Evolutionary conservation across 2,113 vertebrate species (phyloP).

Genomic region (Halcyon senegalensis): DNA sequence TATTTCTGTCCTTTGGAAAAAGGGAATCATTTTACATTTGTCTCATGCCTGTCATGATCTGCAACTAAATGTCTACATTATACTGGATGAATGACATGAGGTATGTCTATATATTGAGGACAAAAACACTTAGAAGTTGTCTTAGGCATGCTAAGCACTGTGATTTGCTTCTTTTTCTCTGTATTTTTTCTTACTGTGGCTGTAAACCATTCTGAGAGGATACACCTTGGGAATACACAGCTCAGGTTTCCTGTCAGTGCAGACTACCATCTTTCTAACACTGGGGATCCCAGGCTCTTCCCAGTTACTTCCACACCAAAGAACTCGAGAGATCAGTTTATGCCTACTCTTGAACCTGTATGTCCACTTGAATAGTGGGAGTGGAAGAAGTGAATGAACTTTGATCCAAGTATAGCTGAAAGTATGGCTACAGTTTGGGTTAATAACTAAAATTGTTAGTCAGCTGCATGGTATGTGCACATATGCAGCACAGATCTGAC

Average conservation of each 20-base stretch:
- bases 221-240: background rate
- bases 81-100: background rate
- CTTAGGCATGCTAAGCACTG: background rate
- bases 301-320: background rate
- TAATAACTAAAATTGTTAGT: background rate
- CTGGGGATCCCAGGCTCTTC: background rate
- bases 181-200: background rate
- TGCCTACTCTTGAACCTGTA: background rate
- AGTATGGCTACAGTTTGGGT: background rate
- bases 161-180: background rate
- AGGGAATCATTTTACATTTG: background rate
- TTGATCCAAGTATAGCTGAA: background rate
- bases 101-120: background rate
- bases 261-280: background rate
- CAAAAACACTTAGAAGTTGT: background rate
- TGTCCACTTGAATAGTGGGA: background rate
- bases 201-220: background rate
- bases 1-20: background rate
- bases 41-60: background rate
- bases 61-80: background rate
- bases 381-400: background rate
- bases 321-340: background rate
- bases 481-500: background rate
- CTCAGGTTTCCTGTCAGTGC: background rate
- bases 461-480: background rate